Conservation (phyloP, 2,797 vertebrate species). For the Amblyraja radiata region DNA sequence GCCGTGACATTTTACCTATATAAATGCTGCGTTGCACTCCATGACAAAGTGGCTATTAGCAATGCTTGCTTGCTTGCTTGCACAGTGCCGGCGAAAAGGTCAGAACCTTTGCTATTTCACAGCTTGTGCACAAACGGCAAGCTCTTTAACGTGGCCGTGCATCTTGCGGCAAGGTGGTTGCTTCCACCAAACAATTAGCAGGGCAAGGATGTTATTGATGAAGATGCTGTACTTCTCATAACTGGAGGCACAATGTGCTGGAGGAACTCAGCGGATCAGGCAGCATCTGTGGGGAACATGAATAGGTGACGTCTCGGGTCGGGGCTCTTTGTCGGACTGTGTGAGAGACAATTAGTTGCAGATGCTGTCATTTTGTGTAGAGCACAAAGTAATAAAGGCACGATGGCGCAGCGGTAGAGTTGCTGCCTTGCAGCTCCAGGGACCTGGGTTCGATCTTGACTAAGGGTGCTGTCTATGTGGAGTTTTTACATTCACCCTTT, state of each 20-base stretch:
- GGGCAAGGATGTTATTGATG: background rate
- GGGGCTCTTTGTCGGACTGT: too few relatives aligned
- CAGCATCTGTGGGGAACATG: too few relatives aligned
- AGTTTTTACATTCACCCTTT: too few relatives aligned
- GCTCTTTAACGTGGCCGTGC: background rate
- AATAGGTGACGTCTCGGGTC: too few relatives aligned
- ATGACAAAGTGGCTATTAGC: conserved; percentile 27
- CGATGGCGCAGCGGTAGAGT: too few relatives aligned
- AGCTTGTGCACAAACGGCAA: conserved; percentile 30
- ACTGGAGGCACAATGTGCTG: background rate
- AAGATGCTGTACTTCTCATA: background rate
- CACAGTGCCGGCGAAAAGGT: conserved; percentile 18
- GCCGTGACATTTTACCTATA: conserved; percentile 27
- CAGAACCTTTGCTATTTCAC: conserved; percentile 29
- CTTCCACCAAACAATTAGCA: conserved; percentile 17
- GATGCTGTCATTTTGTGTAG: too few relatives aligned
- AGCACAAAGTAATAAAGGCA: too few relatives aligned
- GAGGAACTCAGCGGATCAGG: too few relatives aligned
- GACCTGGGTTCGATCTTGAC: too few relatives aligned
- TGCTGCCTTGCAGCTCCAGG: too few relatives aligned
- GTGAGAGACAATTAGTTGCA: too few relatives aligned
- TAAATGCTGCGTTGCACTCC: conserved; percentile 13
- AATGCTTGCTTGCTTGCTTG: conserved; percentile 7
- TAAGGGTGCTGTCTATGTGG: too few relatives aligned
- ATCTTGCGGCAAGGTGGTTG: background rate